phyloP scores from a whole-genome alignment of 2,113 vertebrate species.

The Motacilla tschutschensis region DNA sequence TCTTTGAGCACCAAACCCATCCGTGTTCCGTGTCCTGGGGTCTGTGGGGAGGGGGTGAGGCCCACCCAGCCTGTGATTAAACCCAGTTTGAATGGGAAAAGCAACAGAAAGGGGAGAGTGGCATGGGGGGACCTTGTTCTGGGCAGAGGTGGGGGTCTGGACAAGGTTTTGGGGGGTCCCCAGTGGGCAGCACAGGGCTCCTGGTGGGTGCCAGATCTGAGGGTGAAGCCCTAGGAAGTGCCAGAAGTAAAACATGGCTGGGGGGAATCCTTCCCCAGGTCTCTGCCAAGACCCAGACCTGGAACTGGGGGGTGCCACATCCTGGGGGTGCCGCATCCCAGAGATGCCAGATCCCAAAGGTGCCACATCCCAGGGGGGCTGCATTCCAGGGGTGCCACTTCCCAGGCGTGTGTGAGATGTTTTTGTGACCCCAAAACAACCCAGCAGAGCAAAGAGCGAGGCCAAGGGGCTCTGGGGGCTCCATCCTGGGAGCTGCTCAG shows the following conservation, averaged over 20 bases:
- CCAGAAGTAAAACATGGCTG: accelerated
- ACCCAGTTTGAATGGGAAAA: not conserved
- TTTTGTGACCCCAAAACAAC: not conserved
- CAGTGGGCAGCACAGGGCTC: not conserved
- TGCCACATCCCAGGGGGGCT: not conserved
- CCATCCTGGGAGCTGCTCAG: not conserved
- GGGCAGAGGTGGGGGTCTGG: not conserved
- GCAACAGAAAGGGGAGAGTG: accelerated
- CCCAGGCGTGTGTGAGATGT: accelerated
- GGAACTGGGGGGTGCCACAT: not conserved
- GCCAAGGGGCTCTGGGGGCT: accelerated
- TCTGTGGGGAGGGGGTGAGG: accelerated
- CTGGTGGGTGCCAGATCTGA: not conserved
- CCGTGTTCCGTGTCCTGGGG: not conserved
- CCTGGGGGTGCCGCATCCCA: no score
- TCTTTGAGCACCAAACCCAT: not conserved
- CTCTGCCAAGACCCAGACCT: not conserved
- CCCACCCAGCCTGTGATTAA: accelerated
- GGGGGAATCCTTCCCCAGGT: not conserved
- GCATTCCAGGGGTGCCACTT: accelerated
- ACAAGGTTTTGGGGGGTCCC: not conserved
- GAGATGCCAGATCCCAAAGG: not conserved
- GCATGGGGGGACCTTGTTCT: accelerated
- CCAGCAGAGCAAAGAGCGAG: accelerated
- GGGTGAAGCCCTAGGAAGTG: accelerated